Evolutionary conservation across 37 sponge, comb jelly and placozoan species (phyloP).

Genomic region (Ianthella basta): DNA sequence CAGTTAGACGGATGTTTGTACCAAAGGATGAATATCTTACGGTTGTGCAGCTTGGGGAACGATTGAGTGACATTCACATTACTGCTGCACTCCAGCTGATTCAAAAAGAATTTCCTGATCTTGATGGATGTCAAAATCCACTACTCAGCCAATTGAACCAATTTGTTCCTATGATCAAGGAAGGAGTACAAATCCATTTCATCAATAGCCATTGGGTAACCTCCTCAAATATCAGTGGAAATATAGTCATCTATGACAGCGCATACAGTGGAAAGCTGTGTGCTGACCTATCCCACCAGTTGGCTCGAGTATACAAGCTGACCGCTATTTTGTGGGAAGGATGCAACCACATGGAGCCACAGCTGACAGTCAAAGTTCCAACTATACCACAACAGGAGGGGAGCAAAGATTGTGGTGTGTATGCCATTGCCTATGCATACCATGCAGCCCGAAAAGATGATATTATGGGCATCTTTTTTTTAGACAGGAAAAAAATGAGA

Average conservation of each 20-base stretch:
- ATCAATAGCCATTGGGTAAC: constrained; percentile 12
- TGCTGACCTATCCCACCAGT: neutral
- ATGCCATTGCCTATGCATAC: constrained; percentile 25
- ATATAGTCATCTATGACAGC: neutral
- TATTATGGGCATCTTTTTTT: neutral
- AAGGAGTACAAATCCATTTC: constrained; percentile 11
- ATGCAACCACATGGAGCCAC: constrained; percentile 7
- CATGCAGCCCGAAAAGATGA: constrained; percentile 14
- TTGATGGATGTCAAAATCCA: neutral
- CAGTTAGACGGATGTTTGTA: neutral
- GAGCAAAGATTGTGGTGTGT: constrained; percentile 12
- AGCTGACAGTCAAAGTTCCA: neutral
- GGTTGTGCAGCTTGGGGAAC: neutral
- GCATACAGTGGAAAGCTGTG: neutral
- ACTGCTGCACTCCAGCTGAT: neutral
- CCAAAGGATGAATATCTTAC: neutral
- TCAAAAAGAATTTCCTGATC: neutral
- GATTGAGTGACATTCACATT: neutral
- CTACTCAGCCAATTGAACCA: neutral
- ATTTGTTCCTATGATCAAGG: neutral
- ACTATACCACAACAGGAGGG: constrained; percentile 1
- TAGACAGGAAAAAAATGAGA: neutral
- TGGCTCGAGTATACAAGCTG: neutral
- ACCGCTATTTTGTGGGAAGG: neutral
- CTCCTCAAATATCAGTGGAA: neutral